Percentiles rank a stretch among this genome's conserved stretches.
Evolutionary conservation across 2,113 vertebrate genomes (phyloP).

Genomic region (Acanthochromis polyacanthus): DNA sequence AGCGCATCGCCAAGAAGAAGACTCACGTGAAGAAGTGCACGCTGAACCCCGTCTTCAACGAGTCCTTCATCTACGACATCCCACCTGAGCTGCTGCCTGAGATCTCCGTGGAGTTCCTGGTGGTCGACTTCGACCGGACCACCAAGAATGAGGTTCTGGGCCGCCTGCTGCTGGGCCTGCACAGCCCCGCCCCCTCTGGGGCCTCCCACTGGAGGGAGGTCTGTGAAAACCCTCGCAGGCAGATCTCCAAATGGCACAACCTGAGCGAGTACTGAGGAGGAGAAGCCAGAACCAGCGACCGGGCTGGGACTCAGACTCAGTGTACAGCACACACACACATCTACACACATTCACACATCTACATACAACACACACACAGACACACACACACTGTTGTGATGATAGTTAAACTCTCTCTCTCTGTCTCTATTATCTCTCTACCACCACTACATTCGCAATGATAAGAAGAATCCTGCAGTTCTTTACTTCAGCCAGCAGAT

Average conservation of each 20-base stretch:
- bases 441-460: constrained; percentile 32
- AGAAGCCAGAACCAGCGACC: neutral
- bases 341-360: constrained; percentile 43
- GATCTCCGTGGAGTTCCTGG: constrained; percentile 94
- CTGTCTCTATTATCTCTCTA: constrained; percentile 23
- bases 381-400: constrained; percentile 45
- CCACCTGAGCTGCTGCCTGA: constrained; percentile 92
- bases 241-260: constrained; percentile 95
- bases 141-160: constrained; percentile 97
- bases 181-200: constrained; percentile 86
- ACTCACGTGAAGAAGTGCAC: constrained; percentile 99
- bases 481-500: constrained; percentile 6
- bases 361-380: constrained; percentile 16
- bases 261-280: constrained; percentile 85
- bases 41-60: constrained; percentile 96
- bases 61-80: constrained; percentile 98
- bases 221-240: constrained; percentile 90
- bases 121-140: constrained; percentile 97
- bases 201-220: constrained; percentile 93
- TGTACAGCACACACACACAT: constrained; percentile 49
- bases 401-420: constrained; percentile 36
- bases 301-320: constrained; percentile 49
- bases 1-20: constrained; percentile 98
- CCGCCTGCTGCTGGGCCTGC: constrained; percentile 90
- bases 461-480: constrained; percentile 41